These are phyloP conservation scores for Alces alces DNA, from an alignment of 2,113 vertebrate genomes.

Conservation along the genomic window DNA sequence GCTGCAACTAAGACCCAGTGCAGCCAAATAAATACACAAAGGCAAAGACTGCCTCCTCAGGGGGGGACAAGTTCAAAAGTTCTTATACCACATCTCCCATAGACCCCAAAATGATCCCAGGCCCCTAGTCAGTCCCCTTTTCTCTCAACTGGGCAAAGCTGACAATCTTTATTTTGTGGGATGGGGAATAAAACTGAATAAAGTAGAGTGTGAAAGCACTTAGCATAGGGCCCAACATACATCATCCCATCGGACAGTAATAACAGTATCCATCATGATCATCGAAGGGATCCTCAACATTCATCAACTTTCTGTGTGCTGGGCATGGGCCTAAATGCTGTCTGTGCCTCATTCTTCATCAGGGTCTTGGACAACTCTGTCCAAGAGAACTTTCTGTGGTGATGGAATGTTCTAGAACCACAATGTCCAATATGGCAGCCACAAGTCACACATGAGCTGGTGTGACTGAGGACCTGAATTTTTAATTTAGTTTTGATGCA, in stretches of 20 bases:
- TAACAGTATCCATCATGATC: accelerated
- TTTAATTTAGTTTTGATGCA: too few relatives aligned
- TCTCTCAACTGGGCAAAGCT: not conserved
- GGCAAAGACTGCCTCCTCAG: not conserved
- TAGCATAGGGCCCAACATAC: accelerated
- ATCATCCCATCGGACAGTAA: accelerated
- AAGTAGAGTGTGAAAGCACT: not conserved
- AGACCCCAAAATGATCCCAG: not conserved
- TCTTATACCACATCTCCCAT: too few relatives aligned
- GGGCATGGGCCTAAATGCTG: not conserved
- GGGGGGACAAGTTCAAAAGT: not conserved
- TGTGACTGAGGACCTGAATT: accelerated
- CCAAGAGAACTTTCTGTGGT: not conserved
- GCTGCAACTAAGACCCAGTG: accelerated
- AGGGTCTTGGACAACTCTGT: not conserved
- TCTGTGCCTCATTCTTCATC: not conserved
- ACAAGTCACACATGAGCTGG: not conserved
- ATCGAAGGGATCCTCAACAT: accelerated
- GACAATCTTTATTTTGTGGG: not conserved
- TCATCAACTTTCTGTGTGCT: not conserved
- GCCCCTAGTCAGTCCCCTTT: not conserved
- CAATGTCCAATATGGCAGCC: not conserved
- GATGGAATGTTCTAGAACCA: not conserved
- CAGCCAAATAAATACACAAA: not conserved
- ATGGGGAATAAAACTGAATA: not conserved